Evolutionary conservation across 1,140 invertebrate species (phyloP), one percentile per base, ranked within the genome.

Genomic region (Hycleus phaleratus): DNA sequence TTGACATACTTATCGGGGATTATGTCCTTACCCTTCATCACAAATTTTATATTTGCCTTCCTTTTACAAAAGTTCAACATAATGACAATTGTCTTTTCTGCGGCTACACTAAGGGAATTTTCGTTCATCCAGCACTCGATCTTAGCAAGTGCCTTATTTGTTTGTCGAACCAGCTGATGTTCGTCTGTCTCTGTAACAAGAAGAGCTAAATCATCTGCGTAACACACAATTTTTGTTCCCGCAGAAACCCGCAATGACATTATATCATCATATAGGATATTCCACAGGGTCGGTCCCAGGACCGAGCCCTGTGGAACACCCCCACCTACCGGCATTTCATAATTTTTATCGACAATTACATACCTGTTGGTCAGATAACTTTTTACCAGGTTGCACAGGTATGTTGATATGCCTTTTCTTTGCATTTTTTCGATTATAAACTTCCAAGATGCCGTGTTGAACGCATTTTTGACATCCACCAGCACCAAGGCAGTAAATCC

Each of bases 241-340:
- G 3, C 3, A 3, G 26, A 6, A 3, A 32, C 26, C 3, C 11
- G 12, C 0, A 53, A 6, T 3, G 1, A 7, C 53, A 56, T 49
- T 2, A 51, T 4, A 3, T 42, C 43, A 26, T 60, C 6, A 11
- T 60, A 60, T 11, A 60, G 10, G 2, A 75, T 11, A 46, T 75
- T 75, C 72, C 74, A 77, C 0, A 73, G 44, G 0, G 63, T 56
- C 0, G 74, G 72, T 0, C 74, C 74, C 0, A 75, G 52, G 0
- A 76, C 68, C 0, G 74, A 78, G 0, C 74, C 75, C 51, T 77
- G 73, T 1, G 75, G 74, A 42, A 75, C 75, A 0, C 75, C 73
- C 61, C 67, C 71, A 0, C 65, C 70, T 0, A 67, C 53, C 0
- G 12, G 0, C 49, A 70, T 71, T 40, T 53, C 26, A 0, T 5